A percentile compares a stretch with the other conserved stretches of the same genome.
Conservation (phyloP, 37 sponge, comb jelly and placozoan genomes). For the Beroe forskalii region DNA sequence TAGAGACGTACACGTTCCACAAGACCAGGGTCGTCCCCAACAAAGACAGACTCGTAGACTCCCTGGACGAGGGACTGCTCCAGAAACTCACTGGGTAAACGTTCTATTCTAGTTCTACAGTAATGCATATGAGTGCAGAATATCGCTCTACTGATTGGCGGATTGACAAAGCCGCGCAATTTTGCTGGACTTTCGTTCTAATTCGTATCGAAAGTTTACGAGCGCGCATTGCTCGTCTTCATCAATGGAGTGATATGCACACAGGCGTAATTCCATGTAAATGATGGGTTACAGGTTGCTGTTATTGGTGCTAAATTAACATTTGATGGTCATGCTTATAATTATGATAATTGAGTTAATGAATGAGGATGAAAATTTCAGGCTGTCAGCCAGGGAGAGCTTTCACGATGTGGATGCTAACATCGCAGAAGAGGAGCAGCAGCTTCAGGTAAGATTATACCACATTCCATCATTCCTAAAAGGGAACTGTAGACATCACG, state of each 20-base stretch:
- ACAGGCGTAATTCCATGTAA: too few relatives aligned
- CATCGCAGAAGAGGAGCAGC: background rate
- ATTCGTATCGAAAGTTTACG: background rate
- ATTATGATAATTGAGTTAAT: too few relatives aligned
- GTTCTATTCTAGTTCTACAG: too few relatives aligned
- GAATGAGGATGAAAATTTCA: too few relatives aligned
- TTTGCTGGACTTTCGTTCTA: too few relatives aligned
- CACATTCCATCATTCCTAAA: background rate
- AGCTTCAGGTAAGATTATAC: constrained; percentile 13
- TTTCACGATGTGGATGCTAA: constrained; percentile 19
- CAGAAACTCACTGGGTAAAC: constrained; percentile 50
- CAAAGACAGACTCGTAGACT: constrained; percentile 20
- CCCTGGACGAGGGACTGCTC: background rate
- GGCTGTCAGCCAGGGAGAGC: constrained; percentile 24
- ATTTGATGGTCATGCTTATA: background rate
- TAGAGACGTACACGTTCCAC: constrained; percentile 39
- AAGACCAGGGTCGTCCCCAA: background rate
- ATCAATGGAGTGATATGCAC: too few relatives aligned
- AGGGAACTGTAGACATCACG: too few relatives aligned
- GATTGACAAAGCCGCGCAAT: too few relatives aligned
- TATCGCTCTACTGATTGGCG: too few relatives aligned
- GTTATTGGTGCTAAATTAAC: background rate
- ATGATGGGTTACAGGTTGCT: too few relatives aligned
- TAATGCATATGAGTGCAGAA: too few relatives aligned
- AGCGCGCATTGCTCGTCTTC: too few relatives aligned